Evolutionary conservation across 2,888 invertebrate species (phyloP).

Genomic region (Phytoseiulus persimilis): DNA sequence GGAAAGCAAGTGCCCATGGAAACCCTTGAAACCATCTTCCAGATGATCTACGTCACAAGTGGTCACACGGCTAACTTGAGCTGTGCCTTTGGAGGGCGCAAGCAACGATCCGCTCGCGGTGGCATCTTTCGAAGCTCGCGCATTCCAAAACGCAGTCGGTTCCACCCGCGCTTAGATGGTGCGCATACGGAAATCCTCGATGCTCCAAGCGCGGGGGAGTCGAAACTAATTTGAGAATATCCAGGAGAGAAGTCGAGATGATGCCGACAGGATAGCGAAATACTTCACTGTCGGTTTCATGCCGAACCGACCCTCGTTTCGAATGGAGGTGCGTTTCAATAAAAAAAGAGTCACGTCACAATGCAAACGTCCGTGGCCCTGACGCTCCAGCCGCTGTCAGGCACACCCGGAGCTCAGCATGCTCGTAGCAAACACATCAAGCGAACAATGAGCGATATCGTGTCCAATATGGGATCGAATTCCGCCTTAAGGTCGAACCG

Average conservation of each 20-base stretch:
- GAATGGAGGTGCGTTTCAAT: background rate
- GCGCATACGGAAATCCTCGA: too few species aligned
- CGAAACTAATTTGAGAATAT: too few species aligned
- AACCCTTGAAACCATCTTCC: background rate
- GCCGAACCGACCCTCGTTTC: background rate
- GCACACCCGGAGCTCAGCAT: background rate
- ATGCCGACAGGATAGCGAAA: background rate
- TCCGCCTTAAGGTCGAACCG: background rate
- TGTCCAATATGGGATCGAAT: constrained; percentile 5
- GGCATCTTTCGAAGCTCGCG: background rate
- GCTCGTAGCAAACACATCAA: background rate
- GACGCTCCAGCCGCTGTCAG: background rate
- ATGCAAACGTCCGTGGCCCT: background rate
- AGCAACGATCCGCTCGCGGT: background rate
- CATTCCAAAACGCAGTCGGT: background rate
- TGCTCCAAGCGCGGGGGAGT: too few species aligned
- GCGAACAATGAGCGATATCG: background rate
- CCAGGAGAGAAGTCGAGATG: too few species aligned
- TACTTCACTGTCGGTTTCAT: background rate
- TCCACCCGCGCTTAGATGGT: too few species aligned
- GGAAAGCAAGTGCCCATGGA: background rate
- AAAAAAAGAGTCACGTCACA: background rate
- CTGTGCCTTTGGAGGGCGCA: background rate
- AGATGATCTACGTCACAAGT: background rate
- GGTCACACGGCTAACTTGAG: background rate